Conservation (phyloP, 1,140 invertebrate species). For the Campoletis sonorensis region DNA sequence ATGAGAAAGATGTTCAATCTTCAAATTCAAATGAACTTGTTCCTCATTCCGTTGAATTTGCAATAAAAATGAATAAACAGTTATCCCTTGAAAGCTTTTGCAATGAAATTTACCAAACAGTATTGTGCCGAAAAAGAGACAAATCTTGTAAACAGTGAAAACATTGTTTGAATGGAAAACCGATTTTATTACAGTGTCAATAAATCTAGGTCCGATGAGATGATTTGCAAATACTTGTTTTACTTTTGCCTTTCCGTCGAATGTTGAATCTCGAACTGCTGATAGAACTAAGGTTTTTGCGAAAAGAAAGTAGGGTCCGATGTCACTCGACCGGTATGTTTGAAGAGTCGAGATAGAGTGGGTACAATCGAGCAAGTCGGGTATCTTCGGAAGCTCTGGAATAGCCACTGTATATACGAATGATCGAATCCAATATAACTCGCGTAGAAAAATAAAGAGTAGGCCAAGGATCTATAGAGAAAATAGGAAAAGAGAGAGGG, state of each 20-base stretch:
- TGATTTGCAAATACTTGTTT: conserved; percentile 3
- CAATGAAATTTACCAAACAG: too few relatives aligned
- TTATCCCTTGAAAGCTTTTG: too few relatives aligned
- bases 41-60: too few relatives aligned
- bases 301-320: background rate
- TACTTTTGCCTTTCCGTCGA: background rate
- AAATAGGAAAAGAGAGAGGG: background rate
- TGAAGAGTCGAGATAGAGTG: background rate
- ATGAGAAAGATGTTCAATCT: too few relatives aligned
- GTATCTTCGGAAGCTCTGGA: background rate
- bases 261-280: background rate
- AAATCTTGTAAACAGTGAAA: too few relatives aligned
- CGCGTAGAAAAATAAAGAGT: conserved; percentile 5
- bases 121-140: too few relatives aligned
- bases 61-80: too few relatives aligned
- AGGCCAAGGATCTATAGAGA: background rate
- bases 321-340: background rate
- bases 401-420: conserved; percentile 1
- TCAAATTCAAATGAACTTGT: too few relatives aligned
- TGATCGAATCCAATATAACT: conserved; percentile 15
- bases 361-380: background rate
- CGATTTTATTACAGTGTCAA: conserved; percentile 1
- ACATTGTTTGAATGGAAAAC: background rate
- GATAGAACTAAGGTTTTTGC: background rate
- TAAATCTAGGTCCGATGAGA: background rate